Base-by-base conservation (phyloP, 2,888 invertebrate species). In the Himalopsyche kuldschensis region DNA sequence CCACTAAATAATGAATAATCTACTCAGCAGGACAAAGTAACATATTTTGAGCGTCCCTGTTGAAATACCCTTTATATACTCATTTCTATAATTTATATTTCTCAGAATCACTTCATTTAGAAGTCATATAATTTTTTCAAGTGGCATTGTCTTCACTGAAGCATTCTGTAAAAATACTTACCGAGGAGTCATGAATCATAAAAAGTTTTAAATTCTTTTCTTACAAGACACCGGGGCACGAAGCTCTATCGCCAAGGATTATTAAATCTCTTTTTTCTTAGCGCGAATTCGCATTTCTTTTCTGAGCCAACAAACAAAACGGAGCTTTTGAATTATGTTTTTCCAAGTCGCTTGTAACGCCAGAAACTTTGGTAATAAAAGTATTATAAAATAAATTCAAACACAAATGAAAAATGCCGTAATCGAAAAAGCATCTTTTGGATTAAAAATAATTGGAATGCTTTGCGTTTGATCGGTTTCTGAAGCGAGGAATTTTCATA, bases 281-380 rank as follows among this genome's bases (percentile, higher is more conserved):
- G 69, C 15, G 30, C 69, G 69, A 69, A 69, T 27, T 30, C 69
- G 10, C 55, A 69, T n/a, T 69, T 69, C 10, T 27, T 69, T 69
- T 4, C 15, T 15, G 30, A 69, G 69, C 27, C 30, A 69, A 30
- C 69, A 69, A 69, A 69, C 69, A 69, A 69, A 27, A 69, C 1
- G 3, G 20, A 79, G 63, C 35, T 32, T 35, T 75, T 75, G 80
- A 80, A 80, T 46, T 80, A 75, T 80, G 75, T 80, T 80, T 75
- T 32, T 0, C 24, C 31, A 75, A 80, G 27, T 27, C 24, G 69
- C 11, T 69, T 75, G 80, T 80, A 46, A 46, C 75, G 80, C 75
- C n/a, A n/a, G 75, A 69, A 80, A 80, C 75, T 80, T 80, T 75
- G 41, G 46, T 75, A 80, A 80, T 80, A 80, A 80, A 80, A 80